phyloP scores from a whole-genome alignment of 2,797 vertebrate species.

The Myripristis murdjan region DNA sequence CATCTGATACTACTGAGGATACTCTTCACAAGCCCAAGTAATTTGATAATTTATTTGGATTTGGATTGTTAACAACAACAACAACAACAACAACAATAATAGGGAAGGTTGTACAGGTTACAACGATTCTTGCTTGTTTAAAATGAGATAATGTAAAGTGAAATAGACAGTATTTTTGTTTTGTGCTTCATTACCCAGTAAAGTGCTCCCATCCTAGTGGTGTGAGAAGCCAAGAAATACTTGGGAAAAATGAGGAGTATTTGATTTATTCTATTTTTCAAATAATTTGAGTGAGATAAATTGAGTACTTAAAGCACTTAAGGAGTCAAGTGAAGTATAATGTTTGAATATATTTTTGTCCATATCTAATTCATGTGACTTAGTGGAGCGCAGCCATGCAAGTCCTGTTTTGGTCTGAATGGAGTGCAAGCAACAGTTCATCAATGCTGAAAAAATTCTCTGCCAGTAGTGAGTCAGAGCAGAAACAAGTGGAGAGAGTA shows the following conservation, averaged over 20 bases:
- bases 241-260: slow-evolving; percentile 12
- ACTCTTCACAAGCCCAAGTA: no score
- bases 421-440: background rate
- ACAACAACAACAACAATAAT: no score
- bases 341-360: slow-evolving; percentile 14
- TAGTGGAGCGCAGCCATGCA: slow-evolving; percentile 2
- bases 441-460: background rate
- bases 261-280: slow-evolving; percentile 24
- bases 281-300: slow-evolving; percentile 37
- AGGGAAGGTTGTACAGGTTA: background rate
- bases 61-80: background rate
- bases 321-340: slow-evolving; percentile 44
- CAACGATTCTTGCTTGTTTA: slow-evolving; percentile 16
- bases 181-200: background rate
- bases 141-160: slow-evolving; percentile 3
- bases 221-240: slow-evolving; percentile 11
- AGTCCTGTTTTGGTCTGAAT: background rate
- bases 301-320: slow-evolving; percentile 26
- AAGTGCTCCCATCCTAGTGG: background rate
- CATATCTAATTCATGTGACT: slow-evolving; percentile 25
- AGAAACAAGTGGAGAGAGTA: no score
- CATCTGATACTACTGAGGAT: background rate
- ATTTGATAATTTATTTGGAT: background rate
- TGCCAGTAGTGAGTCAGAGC: no score
- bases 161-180: background rate